Conservation (phyloP, 2,888 invertebrate species). For the Lasioglossum figueresi region DNA sequence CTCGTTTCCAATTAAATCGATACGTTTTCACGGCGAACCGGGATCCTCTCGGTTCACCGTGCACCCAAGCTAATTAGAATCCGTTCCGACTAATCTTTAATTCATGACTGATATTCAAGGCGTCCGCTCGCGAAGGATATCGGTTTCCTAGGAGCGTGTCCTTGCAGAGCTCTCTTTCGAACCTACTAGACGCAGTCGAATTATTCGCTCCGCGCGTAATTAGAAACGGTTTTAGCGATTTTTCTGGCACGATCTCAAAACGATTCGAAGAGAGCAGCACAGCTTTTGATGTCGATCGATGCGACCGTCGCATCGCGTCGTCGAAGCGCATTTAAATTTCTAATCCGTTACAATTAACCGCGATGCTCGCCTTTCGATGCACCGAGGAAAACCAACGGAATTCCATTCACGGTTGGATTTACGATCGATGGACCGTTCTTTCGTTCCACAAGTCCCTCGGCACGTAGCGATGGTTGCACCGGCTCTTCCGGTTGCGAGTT, state of each 20-base stretch:
- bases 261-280: neutral
- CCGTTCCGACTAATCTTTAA: constrained; percentile 63
- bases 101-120: constrained; percentile 60
- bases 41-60: constrained; percentile 49
- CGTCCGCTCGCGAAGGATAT: constrained; percentile 37
- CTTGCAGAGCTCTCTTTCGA: constrained; percentile 19
- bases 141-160: constrained; percentile 35
- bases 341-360: constrained; percentile 55
- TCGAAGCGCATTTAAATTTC: constrained; percentile 53
- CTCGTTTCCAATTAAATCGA: constrained; percentile 57
- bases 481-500: neutral
- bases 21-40: constrained; percentile 50
- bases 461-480: constrained; percentile 16
- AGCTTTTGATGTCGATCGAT: constrained; percentile 12
- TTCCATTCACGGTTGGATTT: constrained; percentile 51
- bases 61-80: constrained; percentile 61
- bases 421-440: constrained; percentile 38
- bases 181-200: neutral
- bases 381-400: constrained; percentile 45
- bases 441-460: constrained; percentile 20
- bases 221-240: neutral
- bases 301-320: neutral
- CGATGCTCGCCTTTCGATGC: constrained; percentile 5
- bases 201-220: constrained; percentile 21
- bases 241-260: neutral